A percentile compares a stretch with the other conserved stretches of the same genome.
phyloP scores from a whole-genome alignment of 2,888 invertebrate genomes.

The Ceraclea dissimilis region DNA sequence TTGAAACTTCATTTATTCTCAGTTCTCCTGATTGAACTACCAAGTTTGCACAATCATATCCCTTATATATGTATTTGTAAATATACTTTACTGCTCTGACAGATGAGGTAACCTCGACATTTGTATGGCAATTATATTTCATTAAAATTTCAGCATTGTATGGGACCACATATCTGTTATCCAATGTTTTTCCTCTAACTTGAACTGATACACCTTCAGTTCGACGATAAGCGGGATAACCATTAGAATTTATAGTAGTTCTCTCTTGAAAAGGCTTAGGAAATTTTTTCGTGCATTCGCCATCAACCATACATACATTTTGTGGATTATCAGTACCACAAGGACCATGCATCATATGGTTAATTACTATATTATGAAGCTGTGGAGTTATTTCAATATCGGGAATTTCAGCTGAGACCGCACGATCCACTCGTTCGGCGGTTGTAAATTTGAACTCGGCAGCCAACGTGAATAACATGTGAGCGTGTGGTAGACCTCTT shows the following conservation, averaged over 20 bases:
- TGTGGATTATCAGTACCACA: background rate
- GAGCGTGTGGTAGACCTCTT: conserved; percentile 15
- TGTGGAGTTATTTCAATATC: background rate
- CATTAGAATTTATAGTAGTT: too few relatives aligned
- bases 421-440: background rate
- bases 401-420: background rate
- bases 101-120: background rate
- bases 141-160: background rate
- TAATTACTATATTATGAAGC: background rate
- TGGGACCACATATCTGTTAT: background rate
- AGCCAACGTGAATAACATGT: conserved; percentile 11
- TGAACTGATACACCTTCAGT: background rate
- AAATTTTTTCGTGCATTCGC: background rate
- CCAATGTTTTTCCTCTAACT: background rate
- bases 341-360: background rate
- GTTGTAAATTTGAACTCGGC: conserved; percentile 1
- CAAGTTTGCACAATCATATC: background rate
- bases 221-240: background rate
- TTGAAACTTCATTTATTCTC: background rate
- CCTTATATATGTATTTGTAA: conserved; percentile 2
- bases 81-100: conserved; percentile 2
- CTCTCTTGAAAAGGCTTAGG: background rate
- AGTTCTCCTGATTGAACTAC: background rate
- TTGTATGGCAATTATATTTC: background rate
- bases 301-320: background rate